Percentiles rank a stretch among this genome's conserved stretches.
These are phyloP conservation scores for Neogale vison DNA, from an alignment of 2,113 vertebrate genomes.

Conservation along the genomic window DNA sequence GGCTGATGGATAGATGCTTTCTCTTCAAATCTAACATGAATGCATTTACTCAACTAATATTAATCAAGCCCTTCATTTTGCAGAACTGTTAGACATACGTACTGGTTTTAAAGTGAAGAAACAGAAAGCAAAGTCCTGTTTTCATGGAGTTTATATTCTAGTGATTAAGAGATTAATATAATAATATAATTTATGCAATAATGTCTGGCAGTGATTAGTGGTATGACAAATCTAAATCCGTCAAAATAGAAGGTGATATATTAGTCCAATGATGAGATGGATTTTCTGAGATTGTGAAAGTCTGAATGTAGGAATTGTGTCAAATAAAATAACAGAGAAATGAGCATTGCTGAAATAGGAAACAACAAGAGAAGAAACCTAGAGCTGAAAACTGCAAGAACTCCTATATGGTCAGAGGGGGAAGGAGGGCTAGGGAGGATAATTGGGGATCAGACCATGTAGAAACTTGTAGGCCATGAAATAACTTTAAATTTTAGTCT, in stretches of 20 bases:
- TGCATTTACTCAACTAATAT: background rate
- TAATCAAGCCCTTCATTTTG: background rate
- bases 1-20: background rate
- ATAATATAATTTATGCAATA: background rate
- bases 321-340: background rate
- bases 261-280: background rate
- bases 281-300: background rate
- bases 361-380: background rate
- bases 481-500: background rate
- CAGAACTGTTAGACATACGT: background rate
- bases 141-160: background rate
- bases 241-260: background rate
- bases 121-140: background rate
- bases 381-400: background rate
- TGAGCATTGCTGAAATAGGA: background rate
- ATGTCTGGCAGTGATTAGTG: background rate
- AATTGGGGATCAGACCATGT: background rate
- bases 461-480: background rate
- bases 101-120: background rate
- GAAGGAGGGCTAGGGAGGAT: background rate
- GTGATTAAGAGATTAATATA: background rate
- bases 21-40: background rate
- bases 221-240: background rate
- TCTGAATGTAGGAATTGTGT: background rate
- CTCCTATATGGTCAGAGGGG: background rate